Base-by-base conservation (phyloP, 2,888 invertebrate species). In the Philopedon plagiatum region DNA sequence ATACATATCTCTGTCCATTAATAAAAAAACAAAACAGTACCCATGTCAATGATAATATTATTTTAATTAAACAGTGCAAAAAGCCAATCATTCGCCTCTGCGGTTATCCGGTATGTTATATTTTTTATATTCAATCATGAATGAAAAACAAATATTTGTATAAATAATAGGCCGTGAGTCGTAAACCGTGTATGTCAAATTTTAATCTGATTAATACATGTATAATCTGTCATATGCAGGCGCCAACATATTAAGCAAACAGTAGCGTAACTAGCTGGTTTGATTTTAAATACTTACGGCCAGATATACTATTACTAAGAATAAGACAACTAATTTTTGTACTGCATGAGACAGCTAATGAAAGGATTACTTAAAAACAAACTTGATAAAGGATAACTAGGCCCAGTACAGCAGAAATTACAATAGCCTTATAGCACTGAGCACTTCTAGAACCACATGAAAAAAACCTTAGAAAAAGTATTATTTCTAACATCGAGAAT, bases 151-250 rank as follows among this genome's bases (percentile, higher is more conserved):
- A 54, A 54, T 29, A 15, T 29, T n/a, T 9, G 29, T 54, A 54
- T 54, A 29, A 54, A 54, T 18, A 26, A 54, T 15, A 54, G 29
- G 13, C 26, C 21, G 19, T 7, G 1, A 18, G 18, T 58, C 19
- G 39, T 39, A 58, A 37, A 58, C 23, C 15, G 21, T 19, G 21
- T 39, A 39, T 41, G 58, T 39, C 58, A 41, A 58, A 39, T 58
- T 37, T 58, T 23, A 58, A 23, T 39, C 39, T 58, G 39, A 15
- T 56, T 39, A 58, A 21, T 26, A 49, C 51, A 54, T 26, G 58
- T 58, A 39, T 39, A 57, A 57, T 57, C 39, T 39, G 39, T 58
- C 58, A 58, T 46, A 37, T 41, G 26, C 26, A 37, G 58, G 58
- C 37, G 58, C 58, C 58, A 29, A 54, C n/a, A 54, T 54, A 29